Evolutionary conservation across 2,113 vertebrate genomes (phyloP).

Genomic region (Pterocles gutturalis): DNA sequence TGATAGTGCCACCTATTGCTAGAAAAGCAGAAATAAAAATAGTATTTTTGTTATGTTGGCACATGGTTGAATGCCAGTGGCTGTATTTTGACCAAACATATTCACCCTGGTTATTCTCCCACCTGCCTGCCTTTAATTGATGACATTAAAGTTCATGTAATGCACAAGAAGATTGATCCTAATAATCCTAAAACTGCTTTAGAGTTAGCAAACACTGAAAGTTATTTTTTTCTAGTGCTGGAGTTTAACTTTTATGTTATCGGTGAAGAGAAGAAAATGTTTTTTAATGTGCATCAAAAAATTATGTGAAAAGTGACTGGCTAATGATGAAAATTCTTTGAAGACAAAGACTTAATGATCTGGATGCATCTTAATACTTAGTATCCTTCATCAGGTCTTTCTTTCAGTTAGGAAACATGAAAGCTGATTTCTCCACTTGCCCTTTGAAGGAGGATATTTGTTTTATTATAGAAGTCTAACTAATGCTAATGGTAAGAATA

Average conservation of each 20-base stretch:
- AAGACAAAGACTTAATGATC: neutral
- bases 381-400: neutral
- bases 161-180: neutral
- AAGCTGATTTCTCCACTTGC: neutral
- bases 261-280: neutral
- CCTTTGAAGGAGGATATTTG: neutral
- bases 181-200: neutral
- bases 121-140: neutral
- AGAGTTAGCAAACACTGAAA: neutral
- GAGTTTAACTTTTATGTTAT: neutral
- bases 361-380: neutral
- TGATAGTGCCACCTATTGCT: slow-evolving; percentile 65
- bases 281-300: neutral
- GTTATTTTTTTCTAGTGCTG: neutral
- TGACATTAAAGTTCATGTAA: neutral
- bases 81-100: neutral
- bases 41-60: neutral
- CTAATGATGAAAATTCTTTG: neutral
- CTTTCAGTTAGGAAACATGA: neutral
- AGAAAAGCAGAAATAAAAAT: slow-evolving; percentile 12
- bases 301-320: neutral
- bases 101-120: neutral
- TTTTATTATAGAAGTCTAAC: neutral
- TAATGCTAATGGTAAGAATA: neutral
- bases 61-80: neutral